phyloP scores from a whole-genome alignment of 2,113 vertebrate species.

The Accipiter virgatus region DNA sequence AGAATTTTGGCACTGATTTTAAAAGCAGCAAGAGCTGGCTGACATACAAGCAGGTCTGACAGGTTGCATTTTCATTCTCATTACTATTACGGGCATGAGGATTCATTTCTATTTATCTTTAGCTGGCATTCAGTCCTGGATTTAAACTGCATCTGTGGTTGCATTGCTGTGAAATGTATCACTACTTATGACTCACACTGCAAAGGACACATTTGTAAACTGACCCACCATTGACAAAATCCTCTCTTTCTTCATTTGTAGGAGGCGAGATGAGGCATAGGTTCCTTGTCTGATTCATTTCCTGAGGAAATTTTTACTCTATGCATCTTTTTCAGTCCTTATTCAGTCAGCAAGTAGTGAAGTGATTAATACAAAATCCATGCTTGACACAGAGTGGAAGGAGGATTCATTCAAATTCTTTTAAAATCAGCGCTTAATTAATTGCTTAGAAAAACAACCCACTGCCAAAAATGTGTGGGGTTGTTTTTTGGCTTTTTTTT shows the following conservation, averaged over 20 bases:
- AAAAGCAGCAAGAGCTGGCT: background rate
- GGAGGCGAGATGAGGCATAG: constrained; percentile 62
- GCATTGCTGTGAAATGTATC: constrained; percentile 69
- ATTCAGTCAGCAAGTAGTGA: constrained; percentile 50
- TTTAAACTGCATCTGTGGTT: constrained; percentile 48
- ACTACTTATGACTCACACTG: constrained; percentile 62
- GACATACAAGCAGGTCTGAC: background rate
- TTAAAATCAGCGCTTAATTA: constrained; percentile 51
- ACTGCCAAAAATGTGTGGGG: constrained; percentile 43
- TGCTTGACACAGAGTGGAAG: constrained; percentile 53
- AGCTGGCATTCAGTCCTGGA: constrained; percentile 3
- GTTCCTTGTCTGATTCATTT: constrained; percentile 76
- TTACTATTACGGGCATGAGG: background rate
- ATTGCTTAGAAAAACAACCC: constrained; percentile 37
- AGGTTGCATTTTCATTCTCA: constrained; percentile 10
- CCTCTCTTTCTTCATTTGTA: constrained; percentile 39
- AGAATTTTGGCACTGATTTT: background rate
- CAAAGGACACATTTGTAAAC: constrained; percentile 69
- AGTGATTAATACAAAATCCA: constrained; percentile 67
- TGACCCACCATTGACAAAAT: constrained; percentile 69
- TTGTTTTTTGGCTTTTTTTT: background rate
- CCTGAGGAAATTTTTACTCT: constrained; percentile 73
- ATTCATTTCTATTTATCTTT: background rate
- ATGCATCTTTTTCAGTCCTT: constrained; percentile 44
- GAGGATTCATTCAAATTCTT: constrained; percentile 43